A percentile compares a stretch with the other conserved stretches of the same genome.
These are phyloP conservation scores for Brotula barbata DNA, from an alignment of 2,797 vertebrate genomes.

Conservation along the genomic window DNA sequence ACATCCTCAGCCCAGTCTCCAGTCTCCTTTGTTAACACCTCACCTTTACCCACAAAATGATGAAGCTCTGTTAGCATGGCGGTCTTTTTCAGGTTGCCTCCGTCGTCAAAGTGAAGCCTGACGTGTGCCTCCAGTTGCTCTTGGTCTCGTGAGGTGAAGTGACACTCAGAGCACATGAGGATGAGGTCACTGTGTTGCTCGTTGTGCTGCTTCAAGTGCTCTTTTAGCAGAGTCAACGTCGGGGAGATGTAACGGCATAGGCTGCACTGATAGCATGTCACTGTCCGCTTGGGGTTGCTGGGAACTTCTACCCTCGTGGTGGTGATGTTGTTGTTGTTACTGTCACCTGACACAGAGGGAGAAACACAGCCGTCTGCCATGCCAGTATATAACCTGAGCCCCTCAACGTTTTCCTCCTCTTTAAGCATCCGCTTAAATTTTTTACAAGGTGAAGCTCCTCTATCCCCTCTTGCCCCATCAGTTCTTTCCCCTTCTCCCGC, in stretches of 20 bases:
- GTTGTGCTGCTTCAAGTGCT: slow-evolving; percentile 91
- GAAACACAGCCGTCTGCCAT: neutral
- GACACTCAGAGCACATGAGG: slow-evolving; percentile 84
- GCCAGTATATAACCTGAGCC: slow-evolving; percentile 9
- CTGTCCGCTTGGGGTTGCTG: slow-evolving; percentile 72
- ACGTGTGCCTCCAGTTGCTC: slow-evolving; percentile 91
- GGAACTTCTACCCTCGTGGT: neutral
- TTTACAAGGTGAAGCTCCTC: slow-evolving; percentile 74
- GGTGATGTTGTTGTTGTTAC: slow-evolving; percentile 46
- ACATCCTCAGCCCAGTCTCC: slow-evolving; percentile 11
- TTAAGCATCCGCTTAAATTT: slow-evolving; percentile 64
- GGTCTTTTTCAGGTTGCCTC: slow-evolving; percentile 14
- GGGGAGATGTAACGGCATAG: slow-evolving; percentile 89
- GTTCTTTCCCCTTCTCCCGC: slow-evolving; percentile 57
- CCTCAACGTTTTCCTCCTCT: slow-evolving; percentile 19
- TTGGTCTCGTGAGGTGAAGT: slow-evolving; percentile 87
- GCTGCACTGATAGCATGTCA: slow-evolving; percentile 93
- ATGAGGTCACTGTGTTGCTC: slow-evolving; percentile 80
- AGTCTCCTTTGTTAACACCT: slow-evolving; percentile 41
- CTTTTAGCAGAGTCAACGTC: slow-evolving; percentile 83
- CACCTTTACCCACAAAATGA: slow-evolving; percentile 10
- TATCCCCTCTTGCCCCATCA: slow-evolving; percentile 59
- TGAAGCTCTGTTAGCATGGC: slow-evolving; percentile 9
- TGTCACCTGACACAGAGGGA: slow-evolving; percentile 32
- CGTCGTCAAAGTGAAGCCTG: slow-evolving; percentile 79